phyloP scores from a whole-genome alignment of 1,140 invertebrate genomes.

The Nylanderia fulva region DNA sequence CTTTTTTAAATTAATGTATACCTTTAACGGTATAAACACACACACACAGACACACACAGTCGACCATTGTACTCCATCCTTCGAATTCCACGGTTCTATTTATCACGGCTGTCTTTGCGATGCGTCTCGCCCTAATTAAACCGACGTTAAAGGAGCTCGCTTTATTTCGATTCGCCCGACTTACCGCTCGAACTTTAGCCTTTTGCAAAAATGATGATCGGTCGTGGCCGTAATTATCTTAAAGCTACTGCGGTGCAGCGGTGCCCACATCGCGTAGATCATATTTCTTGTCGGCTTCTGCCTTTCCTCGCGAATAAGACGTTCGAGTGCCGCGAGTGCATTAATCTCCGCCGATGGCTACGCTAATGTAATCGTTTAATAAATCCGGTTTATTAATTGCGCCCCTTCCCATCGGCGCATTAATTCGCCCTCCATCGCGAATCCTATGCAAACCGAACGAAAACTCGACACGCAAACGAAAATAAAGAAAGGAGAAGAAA shows the following conservation, averaged over 20 bases:
- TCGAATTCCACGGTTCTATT: constrained; percentile 5
- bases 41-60: neutral
- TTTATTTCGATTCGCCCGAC: constrained; percentile 51
- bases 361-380: constrained; percentile 83
- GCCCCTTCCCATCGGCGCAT: constrained; percentile 71
- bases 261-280: constrained; percentile 72
- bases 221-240: constrained; percentile 73
- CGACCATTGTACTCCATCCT: neutral
- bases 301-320: constrained; percentile 70
- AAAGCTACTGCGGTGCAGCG: constrained; percentile 69
- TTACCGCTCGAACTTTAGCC: constrained; percentile 49
- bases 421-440: constrained; percentile 67
- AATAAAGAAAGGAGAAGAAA: neutral
- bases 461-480: constrained; percentile 60
- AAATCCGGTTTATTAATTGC: constrained; percentile 82
- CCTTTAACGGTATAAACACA: neutral
- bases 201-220: constrained; percentile 72
- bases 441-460: constrained; percentile 58
- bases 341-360: constrained; percentile 81
- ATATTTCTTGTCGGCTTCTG: constrained; percentile 77
- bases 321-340: constrained; percentile 71
- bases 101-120: constrained; percentile 24
- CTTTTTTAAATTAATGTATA: neutral
- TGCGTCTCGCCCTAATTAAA: constrained; percentile 59
- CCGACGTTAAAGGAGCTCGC: constrained; percentile 23